Evolutionary conservation across 2,888 invertebrate genomes (phyloP).

Genomic region (Dorcus parallelipipedus): DNA sequence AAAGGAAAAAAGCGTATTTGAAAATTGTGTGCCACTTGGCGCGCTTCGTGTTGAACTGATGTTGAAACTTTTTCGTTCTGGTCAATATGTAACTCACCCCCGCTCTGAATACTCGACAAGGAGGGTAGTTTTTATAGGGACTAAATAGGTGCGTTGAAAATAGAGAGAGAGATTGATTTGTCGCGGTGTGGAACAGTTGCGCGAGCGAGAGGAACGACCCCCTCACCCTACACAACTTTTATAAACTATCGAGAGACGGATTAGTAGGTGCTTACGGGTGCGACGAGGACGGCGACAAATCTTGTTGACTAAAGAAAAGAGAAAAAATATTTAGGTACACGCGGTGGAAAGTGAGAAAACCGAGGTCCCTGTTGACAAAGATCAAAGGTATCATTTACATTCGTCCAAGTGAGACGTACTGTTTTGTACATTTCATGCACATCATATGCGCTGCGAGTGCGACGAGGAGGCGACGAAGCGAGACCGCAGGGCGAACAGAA

Average conservation of each 20-base stretch:
- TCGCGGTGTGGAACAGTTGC: constrained; percentile 13
- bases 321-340: constrained; percentile 41
- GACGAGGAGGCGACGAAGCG: constrained; percentile 2
- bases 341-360: constrained; percentile 42
- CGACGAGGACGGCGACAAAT: constrained; percentile 30
- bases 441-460: constrained; percentile 17
- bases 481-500: constrained; percentile 4
- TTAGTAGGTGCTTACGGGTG: constrained; percentile 21
- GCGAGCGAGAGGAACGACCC: constrained; percentile 12
- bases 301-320: constrained; percentile 42
- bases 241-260: constrained; percentile 25
- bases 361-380: constrained; percentile 39
- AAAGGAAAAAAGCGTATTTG: constrained; percentile 2
- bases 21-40: constrained; percentile 20
- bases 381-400: constrained; percentile 31
- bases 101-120: constrained; percentile 42
- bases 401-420: constrained; percentile 36
- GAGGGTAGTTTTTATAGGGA: constrained; percentile 50
- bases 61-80: constrained; percentile 46
- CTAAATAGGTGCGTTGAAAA: constrained; percentile 45
- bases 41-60: constrained; percentile 34
- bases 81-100: constrained; percentile 44
- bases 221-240: constrained; percentile 28
- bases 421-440: constrained; percentile 34
- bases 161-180: constrained; percentile 37